Evolutionary conservation across 2,888 invertebrate genomes (phyloP), one percentile per base, ranked within the genome.

Genomic region (Trissoscelio sp.): DNA sequence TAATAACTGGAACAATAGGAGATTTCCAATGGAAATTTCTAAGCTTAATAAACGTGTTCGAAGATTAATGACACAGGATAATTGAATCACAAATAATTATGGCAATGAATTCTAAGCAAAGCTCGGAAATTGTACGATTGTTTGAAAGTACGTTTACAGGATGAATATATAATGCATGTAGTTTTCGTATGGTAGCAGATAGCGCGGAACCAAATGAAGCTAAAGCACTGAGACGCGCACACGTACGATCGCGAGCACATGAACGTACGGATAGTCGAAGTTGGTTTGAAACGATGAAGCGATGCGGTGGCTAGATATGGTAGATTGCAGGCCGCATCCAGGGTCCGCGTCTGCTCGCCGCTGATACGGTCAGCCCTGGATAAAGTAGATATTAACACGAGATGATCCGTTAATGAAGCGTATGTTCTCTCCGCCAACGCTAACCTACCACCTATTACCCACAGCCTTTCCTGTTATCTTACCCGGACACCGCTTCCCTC

Each of bases 401-500:
- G 91, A 91, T 91, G 90, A 91, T 91, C 91, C 91, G 91, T 91
- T 91, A 91, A 91, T 91, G 91, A 91, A 91, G 91, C 91, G 91
- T 91, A 91, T 91, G 91, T 91, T 91, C 89, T 83, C 80, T 84
- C 85, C 85, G 81, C 84, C 75, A 64, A 53, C 79, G 82, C 82
- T 83, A 86, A 87, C 85, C 86, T 87, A 86, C 87, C 88, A 86
- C 88, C 90, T 89, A 90, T 90, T 90, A 90, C 89, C 88, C 89
- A 87, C 88, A 90, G 88, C 90, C 89, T 88, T 90, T 89, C 87
- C 87, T 88, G 90, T 89, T 89, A 88, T 89, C 91, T 91, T 91
- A 89, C 88, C 89, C 88, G 88, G 88, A 90, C 91, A 90, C 88
- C 89, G 87, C 85, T 88, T 80, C 83, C 85, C 87, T 83, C 83